phyloP scores from a whole-genome alignment of 1,140 invertebrate species.

The Macrobrachium rosenbergii region DNA sequence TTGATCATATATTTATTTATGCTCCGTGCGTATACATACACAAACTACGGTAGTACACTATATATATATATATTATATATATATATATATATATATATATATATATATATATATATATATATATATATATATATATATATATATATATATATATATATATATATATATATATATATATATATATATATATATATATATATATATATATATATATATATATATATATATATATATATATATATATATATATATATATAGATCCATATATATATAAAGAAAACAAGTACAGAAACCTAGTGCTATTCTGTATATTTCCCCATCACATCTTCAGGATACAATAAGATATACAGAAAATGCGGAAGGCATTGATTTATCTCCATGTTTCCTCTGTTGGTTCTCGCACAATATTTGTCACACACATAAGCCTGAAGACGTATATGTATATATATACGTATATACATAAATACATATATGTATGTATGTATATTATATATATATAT shows the following conservation, averaged over 20 bases:
- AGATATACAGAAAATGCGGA: too few species aligned
- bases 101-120: background rate
- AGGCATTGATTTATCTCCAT: background rate
- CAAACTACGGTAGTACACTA: too few species aligned
- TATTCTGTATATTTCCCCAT: too few species aligned
- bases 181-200: background rate
- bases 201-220: background rate
- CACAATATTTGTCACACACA: background rate
- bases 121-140: background rate
- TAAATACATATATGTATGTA: background rate
- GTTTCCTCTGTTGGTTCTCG: background rate
- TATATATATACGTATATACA: background rate
- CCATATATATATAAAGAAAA: too few species aligned
- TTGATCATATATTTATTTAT: too few species aligned
- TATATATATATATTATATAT: background rate
- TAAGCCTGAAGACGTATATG: background rate
- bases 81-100: slow-evolving; percentile 22
- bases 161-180: background rate
- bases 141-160: background rate
- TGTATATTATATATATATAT: background rate
- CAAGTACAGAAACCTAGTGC: too few species aligned
- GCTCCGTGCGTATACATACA: too few species aligned
- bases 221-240: background rate
- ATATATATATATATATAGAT: background rate
- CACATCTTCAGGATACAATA: too few species aligned